Evolutionary conservation across 1,140 invertebrate species (phyloP).

Genomic region (Procambarus clarkii): DNA sequence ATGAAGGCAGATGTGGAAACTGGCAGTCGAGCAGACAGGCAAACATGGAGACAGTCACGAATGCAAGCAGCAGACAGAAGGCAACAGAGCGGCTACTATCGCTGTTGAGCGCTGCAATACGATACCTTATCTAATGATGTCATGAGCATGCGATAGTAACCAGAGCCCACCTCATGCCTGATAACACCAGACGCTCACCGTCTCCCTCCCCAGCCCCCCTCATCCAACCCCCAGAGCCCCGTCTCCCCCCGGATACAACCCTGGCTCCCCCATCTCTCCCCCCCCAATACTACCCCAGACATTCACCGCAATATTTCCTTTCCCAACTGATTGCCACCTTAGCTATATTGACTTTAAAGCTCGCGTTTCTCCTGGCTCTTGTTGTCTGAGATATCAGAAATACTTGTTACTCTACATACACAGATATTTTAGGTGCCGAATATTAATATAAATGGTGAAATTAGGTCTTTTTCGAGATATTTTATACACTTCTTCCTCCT

Average conservation of each 20-base stretch:
- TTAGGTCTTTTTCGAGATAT: too few relatives aligned
- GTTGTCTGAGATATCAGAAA: too few relatives aligned
- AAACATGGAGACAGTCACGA: neutral
- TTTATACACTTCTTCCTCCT: too few relatives aligned
- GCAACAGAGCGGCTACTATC: neutral
- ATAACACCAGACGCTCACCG: conserved; percentile 15
- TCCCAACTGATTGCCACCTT: neutral
- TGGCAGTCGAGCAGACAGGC: neutral
- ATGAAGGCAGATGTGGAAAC: neutral
- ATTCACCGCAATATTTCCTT: too few relatives aligned
- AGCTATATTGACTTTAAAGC: too few relatives aligned
- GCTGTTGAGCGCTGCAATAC: neutral
- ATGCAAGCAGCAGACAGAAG: neutral
- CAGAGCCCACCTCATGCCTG: neutral
- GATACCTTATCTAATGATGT: conserved; percentile 49
- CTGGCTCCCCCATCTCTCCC: neutral
- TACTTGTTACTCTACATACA: too few relatives aligned
- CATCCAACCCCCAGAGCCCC: neutral
- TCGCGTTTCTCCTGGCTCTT: too few relatives aligned
- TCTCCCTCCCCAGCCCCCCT: neutral
- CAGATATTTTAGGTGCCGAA: too few relatives aligned
- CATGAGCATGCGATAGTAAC: conserved; percentile 29
- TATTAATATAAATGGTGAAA: too few relatives aligned
- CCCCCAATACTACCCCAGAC: too few relatives aligned
- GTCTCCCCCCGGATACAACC: neutral